These are phyloP conservation scores for Elephantulus edwardii DNA, from an alignment of 2,113 vertebrate genomes.

Conservation along the genomic window DNA sequence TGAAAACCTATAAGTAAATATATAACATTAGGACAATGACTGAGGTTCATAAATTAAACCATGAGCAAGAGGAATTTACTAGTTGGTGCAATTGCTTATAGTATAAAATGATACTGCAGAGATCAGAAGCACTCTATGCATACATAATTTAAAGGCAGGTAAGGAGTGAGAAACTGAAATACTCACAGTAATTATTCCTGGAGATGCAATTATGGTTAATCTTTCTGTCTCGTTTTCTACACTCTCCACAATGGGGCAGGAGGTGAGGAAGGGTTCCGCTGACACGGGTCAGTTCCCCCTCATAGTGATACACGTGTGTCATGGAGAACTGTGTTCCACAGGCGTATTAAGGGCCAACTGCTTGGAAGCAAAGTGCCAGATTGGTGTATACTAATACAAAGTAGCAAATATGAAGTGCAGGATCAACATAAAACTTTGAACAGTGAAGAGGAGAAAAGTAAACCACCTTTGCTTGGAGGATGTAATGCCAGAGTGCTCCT, in stretches of 20 bases:
- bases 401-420: not conserved
- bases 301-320: too few relatives aligned
- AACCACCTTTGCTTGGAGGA: not conserved
- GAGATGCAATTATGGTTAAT: not conserved
- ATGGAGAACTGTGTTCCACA: too few relatives aligned
- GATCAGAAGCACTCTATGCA: not conserved
- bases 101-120: not conserved
- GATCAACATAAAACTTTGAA: not conserved
- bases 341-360: too few relatives aligned
- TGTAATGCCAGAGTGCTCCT: not conserved
- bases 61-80: not conserved
- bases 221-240: conserved; percentile 18
- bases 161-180: not conserved
- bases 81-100: not conserved
- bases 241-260: not conserved
- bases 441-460: too few relatives aligned
- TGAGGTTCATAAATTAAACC: not conserved
- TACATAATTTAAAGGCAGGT: not conserved
- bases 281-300: too few relatives aligned
- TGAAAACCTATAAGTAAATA: not conserved
- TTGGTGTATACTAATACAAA: not conserved
- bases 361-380: not conserved
- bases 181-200: not conserved
- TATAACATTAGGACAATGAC: not conserved
- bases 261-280: too few relatives aligned